Conservation (phyloP, 2,113 vertebrate genomes). For the Pelecanus crispus region DNA sequence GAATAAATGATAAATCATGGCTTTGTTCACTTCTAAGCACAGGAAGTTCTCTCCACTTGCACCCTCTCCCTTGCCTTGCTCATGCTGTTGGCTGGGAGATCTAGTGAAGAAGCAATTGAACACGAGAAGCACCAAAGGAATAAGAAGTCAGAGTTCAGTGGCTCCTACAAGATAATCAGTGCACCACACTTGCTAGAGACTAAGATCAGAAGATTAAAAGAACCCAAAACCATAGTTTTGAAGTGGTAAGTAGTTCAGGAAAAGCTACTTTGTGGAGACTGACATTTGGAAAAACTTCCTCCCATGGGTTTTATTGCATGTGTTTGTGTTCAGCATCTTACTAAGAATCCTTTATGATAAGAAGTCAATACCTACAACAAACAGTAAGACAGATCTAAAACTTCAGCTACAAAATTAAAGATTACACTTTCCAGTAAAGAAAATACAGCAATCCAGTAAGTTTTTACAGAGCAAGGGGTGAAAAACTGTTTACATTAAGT, state of each 20-base stretch:
- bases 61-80: neutral
- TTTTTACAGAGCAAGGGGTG: neutral
- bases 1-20: neutral
- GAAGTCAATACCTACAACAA: neutral
- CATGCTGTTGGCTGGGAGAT: neutral
- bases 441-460: neutral
- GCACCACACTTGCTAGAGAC: neutral
- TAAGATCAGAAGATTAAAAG: neutral
- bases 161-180: neutral
- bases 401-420: neutral
- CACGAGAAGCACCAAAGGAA: neutral
- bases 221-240: neutral
- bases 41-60: neutral
- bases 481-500: neutral
- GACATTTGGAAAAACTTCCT: neutral
- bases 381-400: neutral
- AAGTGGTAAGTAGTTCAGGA: neutral
- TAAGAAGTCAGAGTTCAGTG: constrained; percentile 5
- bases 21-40: neutral
- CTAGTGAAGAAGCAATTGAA: neutral
- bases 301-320: neutral
- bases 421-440: neutral
- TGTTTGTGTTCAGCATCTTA: neutral
- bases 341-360: neutral
- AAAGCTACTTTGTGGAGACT: neutral